phyloP scores from a whole-genome alignment of 2,797 vertebrate species.

The Coregonus ussuriensis region DNA sequence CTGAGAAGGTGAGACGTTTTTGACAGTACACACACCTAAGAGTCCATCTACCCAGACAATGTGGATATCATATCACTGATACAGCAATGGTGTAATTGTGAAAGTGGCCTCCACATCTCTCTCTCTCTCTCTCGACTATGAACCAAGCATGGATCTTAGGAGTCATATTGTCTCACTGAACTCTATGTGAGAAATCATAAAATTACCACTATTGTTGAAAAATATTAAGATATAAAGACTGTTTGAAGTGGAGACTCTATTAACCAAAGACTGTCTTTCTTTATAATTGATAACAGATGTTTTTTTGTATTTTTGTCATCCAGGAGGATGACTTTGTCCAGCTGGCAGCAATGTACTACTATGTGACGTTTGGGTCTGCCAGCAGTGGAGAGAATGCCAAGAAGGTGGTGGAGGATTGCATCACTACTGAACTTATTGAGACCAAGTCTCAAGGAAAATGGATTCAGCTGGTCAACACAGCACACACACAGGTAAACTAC shows the following conservation, averaged over 20 bases:
- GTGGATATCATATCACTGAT: neutral
- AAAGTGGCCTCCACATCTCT: neutral
- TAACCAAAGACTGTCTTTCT: neutral
- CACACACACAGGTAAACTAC: slow-evolving; percentile 77
- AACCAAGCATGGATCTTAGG: neutral
- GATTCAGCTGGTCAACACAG: slow-evolving; percentile 78
- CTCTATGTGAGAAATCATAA: neutral
- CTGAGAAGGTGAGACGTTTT: slow-evolving; percentile 79
- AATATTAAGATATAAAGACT: neutral
- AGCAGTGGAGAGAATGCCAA: slow-evolving; percentile 63
- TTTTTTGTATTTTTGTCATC: neutral
- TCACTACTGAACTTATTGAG: slow-evolving; percentile 80
- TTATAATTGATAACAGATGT: neutral
- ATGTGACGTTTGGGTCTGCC: slow-evolving; percentile 76
- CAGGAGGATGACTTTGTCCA: slow-evolving; percentile 89
- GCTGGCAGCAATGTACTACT: slow-evolving; percentile 85
- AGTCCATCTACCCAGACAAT: neutral
- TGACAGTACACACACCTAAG: neutral
- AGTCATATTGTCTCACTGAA: neutral
- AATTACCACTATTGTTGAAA: neutral
- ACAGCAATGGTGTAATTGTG: neutral
- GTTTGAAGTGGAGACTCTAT: neutral
- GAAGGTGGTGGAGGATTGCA: slow-evolving; percentile 80
- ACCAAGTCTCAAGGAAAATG: slow-evolving; percentile 84
- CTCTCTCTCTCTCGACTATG: neutral